These are phyloP conservation scores for Ochotona curzoniae DNA, from an alignment of 2,113 vertebrate genomes.

Conservation along the genomic window DNA sequence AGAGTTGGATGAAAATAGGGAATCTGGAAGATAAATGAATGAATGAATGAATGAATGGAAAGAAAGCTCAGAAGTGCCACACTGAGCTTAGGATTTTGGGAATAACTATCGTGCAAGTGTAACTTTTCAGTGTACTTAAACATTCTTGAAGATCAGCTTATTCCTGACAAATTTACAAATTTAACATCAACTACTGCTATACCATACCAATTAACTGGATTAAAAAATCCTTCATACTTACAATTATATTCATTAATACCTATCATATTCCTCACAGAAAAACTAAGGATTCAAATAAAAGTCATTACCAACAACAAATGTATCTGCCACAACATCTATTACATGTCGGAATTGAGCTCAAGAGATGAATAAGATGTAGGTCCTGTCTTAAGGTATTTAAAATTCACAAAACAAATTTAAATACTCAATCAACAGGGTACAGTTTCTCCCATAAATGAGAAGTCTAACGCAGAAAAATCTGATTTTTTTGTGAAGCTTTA, in stretches of 20 bases:
- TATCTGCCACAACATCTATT: not conserved
- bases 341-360: not conserved
- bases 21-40: not conserved
- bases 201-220: not conserved
- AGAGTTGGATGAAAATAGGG: not conserved
- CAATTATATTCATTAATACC: not conserved
- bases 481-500: not conserved
- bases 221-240: constrained; percentile 3
- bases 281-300: not conserved
- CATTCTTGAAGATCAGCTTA: constrained; percentile 37
- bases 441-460: not conserved
- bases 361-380: not conserved
- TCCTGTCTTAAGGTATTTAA: constrained; percentile 1
- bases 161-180: not conserved
- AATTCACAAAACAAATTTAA: not conserved
- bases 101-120: not conserved
- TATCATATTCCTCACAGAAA: not conserved
- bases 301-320: not conserved
- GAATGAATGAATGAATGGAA: not conserved
- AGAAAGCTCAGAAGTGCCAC: not conserved
- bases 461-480: not conserved
- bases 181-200: not conserved
- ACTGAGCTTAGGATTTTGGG: not conserved
- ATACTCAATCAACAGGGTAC: not conserved
- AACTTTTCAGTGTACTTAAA: constrained; percentile 40